Base-by-base conservation (phyloP, 1,140 invertebrate genomes). In the Drosophila ficusphila region DNA sequence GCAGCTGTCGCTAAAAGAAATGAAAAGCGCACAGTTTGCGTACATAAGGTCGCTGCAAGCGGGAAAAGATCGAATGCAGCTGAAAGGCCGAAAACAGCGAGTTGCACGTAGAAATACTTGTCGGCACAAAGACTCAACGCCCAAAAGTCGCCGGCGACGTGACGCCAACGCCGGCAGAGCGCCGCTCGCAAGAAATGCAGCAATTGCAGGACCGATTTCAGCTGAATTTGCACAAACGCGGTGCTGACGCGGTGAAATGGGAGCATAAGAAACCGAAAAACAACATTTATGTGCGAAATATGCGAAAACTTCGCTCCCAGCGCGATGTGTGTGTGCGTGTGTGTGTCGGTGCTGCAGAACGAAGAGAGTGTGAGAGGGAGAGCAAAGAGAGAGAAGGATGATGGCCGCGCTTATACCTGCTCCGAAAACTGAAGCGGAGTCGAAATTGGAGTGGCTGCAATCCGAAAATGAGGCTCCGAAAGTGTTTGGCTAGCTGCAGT, bases 1-100 rank as follows among this genome's bases (percentile, higher is more conserved):
- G 81, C 81, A 86, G 81, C 81, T 86, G 81, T 79, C 81, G 81
- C 46, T 69, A 25, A 70, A 76, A 74, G 68, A 74, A 86, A 79
- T 76, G 79, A 77, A 78, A 86, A 64, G 19, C 51, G 54, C 67
- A 53, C 14, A 8, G 38, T 38, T 62, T 47, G 29, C 19, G 18
- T 29, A 54, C 39, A 53, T 36, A 56, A 39, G 53, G 47, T 38
- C 52, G 57, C 49, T 71, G 51, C 33, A 29, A 41, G 41, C 60
- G 42, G 65, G 21, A 46, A 48, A 51, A 58, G 31, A 25, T 11
- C 19, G 16, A 14, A 51, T 33, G 12, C n/a, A 34, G 18, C 7
- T n/a, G n/a, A n/a, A n/a, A n/a, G n/a, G n/a, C n/a, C n/a, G 19
- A 74, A 47, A 38, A 34, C 23, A 62, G 36, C 16, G 27, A 47